These are phyloP conservation scores for Syngnathus scovelli DNA, from an alignment of 2,113 vertebrate species.

Conservation along the genomic window DNA sequence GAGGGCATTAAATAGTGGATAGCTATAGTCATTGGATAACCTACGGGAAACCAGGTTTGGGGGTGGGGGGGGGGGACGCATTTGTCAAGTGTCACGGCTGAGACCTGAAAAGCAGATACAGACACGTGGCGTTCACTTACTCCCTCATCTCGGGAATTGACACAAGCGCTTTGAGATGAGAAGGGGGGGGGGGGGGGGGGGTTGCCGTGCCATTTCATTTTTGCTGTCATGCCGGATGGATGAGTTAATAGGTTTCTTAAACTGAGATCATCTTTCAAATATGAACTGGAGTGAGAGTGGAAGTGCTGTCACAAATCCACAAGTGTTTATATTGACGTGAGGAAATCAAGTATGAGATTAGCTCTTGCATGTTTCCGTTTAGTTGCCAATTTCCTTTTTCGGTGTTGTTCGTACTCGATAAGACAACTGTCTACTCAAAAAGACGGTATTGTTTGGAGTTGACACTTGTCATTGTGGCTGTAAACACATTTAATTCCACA, in stretches of 20 bases:
- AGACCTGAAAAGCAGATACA: slow-evolving; percentile 44
- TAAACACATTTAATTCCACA: slow-evolving; percentile 33
- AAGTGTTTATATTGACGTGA: slow-evolving; percentile 6
- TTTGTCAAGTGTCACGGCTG: slow-evolving; percentile 69
- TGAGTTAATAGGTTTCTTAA: slow-evolving; percentile 47
- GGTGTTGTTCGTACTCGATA: slow-evolving; percentile 55
- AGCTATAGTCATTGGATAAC: slow-evolving; percentile 51
- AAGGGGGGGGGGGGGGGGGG: slow-evolving; percentile 1
- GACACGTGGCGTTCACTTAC: slow-evolving; percentile 24
- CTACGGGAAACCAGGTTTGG: slow-evolving; percentile 64
- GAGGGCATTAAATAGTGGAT: slow-evolving; percentile 65
- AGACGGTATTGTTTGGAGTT: slow-evolving; percentile 41
- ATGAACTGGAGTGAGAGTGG: slow-evolving; percentile 9
- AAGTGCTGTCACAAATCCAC: slow-evolving; percentile 13
- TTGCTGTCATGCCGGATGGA: slow-evolving; percentile 41
- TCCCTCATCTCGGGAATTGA: slow-evolving; percentile 38
- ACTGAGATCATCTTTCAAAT: slow-evolving; percentile 37
- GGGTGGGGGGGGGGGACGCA: slow-evolving; percentile 37
- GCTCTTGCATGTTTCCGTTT: slow-evolving; percentile 16
- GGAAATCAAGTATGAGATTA: slow-evolving; percentile 6
- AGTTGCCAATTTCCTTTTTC: slow-evolving; percentile 45
- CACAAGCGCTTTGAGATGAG: slow-evolving; percentile 18
- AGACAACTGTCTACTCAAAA: slow-evolving; percentile 47
- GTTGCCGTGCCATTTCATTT: slow-evolving; percentile 42
- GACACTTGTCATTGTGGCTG: slow-evolving; percentile 42